phyloP scores from a whole-genome alignment of 2,113 vertebrate species.

The Hylia prasina region DNA sequence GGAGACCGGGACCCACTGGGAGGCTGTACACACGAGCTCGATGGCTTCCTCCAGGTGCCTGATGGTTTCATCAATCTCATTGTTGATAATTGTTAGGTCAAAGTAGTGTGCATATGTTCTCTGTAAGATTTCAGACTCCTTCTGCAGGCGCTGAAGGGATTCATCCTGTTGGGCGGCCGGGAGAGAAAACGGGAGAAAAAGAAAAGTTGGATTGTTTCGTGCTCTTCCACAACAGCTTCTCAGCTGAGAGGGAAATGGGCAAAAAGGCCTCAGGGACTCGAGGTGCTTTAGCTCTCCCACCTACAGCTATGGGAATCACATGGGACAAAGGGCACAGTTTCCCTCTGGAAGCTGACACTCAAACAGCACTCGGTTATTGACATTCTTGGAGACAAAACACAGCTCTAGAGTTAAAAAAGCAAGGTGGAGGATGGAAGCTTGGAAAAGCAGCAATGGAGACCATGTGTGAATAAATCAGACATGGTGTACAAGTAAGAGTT shows the following conservation, averaged over 20 bases:
- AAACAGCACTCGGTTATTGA: neutral
- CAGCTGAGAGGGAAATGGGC: neutral
- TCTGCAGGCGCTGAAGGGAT: slow-evolving; percentile 97
- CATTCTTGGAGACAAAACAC: neutral
- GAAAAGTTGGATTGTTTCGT: neutral
- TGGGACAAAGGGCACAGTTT: neutral
- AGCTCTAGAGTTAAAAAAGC: neutral
- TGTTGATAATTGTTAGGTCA: slow-evolving; percentile 99
- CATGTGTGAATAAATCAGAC: neutral
- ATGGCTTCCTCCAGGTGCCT: slow-evolving; percentile 96
- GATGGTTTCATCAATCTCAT: slow-evolving; percentile 99
- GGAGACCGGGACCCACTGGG: slow-evolving; percentile 98
- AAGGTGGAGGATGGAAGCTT: neutral
- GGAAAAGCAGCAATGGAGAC: neutral
- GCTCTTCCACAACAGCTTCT: neutral
- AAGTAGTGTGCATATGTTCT: slow-evolving; percentile 99
- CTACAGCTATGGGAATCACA: neutral
- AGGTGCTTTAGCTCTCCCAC: neutral
- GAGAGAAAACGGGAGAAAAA: slow-evolving; percentile 24
- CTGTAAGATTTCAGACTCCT: slow-evolving; percentile 97
- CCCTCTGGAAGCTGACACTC: neutral
- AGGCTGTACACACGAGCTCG: slow-evolving; percentile 91
- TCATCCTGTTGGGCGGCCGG: slow-evolving; percentile 79
- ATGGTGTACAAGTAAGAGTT: neutral
- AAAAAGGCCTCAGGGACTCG: neutral